Evolutionary conservation across 2,113 vertebrate genomes (phyloP).

Genomic region (Sylvilagus bachmani): DNA sequence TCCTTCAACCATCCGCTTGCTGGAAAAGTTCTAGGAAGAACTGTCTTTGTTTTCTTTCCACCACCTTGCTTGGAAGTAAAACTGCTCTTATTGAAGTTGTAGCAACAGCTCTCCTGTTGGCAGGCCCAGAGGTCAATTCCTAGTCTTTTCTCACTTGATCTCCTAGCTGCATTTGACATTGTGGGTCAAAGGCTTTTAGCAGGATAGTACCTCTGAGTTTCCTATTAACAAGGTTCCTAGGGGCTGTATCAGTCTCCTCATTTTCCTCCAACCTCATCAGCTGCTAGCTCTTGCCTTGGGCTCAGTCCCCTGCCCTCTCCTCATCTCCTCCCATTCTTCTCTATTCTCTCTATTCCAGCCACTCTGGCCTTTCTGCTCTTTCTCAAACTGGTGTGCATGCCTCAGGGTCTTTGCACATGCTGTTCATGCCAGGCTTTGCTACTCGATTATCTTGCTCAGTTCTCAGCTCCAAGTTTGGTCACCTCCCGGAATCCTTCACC

Average conservation of each 20-base stretch:
- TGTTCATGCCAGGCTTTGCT: background rate
- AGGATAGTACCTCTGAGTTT: background rate
- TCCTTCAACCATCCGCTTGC: background rate
- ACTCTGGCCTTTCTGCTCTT: background rate
- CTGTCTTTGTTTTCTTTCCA: background rate
- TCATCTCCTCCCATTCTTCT: background rate
- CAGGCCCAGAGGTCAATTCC: background rate
- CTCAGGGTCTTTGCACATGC: background rate
- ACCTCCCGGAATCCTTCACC: background rate
- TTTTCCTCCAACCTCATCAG: background rate
- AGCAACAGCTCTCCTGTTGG: background rate
- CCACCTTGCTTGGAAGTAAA: background rate
- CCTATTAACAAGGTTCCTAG: background rate
- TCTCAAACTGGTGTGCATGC: background rate
- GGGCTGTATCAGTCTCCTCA: accelerated
- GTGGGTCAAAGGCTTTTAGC: background rate
- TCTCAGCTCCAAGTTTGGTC: background rate
- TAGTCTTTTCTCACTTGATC: background rate
- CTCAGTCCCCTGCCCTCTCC: background rate
- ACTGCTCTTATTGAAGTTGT: background rate
- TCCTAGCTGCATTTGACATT: background rate
- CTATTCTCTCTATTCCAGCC: background rate
- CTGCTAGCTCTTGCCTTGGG: background rate
- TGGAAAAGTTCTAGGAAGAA: background rate
- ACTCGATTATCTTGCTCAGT: background rate